Conservation (phyloP, 92 coral and sea anemone genomes). For the Epizoanthus scotinus region DNA sequence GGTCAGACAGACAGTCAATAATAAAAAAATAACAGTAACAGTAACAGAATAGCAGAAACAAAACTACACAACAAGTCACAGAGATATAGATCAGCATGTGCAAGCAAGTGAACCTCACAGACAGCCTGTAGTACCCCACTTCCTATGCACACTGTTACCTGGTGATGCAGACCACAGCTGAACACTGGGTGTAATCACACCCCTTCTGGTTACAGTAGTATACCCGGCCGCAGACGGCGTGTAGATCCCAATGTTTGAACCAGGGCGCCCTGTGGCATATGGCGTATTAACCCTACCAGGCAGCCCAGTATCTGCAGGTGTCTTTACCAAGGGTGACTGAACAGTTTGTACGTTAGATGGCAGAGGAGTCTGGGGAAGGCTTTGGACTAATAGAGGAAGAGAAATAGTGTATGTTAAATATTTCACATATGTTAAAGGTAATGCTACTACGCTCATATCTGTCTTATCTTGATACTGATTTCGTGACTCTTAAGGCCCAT, state of each 20-base stretch:
- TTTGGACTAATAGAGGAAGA: background rate
- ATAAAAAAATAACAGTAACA: too few relatives aligned
- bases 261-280: conserved; percentile 21
- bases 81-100: too few relatives aligned
- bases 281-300: conserved; percentile 11
- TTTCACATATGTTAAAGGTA: too few relatives aligned
- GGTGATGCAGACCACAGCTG: conserved; percentile 44
- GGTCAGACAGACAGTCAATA: too few relatives aligned
- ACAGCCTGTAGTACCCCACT: too few relatives aligned
- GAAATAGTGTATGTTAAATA: background rate
- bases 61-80: too few relatives aligned
- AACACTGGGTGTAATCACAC: conserved; percentile 3
- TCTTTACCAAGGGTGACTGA: conserved; percentile 1
- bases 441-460: too few relatives aligned
- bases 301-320: background rate
- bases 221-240: background rate
- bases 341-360: background rate
- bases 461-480: too few relatives aligned
- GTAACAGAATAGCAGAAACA: too few relatives aligned
- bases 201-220: conserved; percentile 13
- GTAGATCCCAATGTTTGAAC: background rate
- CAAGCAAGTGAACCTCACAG: too few relatives aligned
- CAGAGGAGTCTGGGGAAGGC: background rate
- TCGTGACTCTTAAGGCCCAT: too few relatives aligned
- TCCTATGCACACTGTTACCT: conserved; percentile 12